A percentile compares a stretch with the other conserved stretches of the same genome.
Evolutionary conservation across 2,888 invertebrate species (phyloP).

Genomic region (Brachylomia viminalis): DNA sequence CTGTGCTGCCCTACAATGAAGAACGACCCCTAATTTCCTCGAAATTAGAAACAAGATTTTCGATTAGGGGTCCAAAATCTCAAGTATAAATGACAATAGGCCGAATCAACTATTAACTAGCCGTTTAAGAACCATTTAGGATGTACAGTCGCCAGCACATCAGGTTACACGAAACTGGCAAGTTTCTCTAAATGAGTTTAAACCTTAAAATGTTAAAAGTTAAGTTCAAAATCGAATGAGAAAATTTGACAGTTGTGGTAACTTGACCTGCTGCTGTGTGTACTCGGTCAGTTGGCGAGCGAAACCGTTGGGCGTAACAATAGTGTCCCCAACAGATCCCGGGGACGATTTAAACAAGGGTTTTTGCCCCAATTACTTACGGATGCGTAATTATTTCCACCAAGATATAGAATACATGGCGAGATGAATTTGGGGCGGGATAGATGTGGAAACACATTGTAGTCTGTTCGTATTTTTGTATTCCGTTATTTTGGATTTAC

Average conservation of each 20-base stretch:
- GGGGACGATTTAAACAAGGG: slow-evolving; percentile 86
- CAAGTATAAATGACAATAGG: slow-evolving; percentile 76
- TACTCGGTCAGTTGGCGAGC: slow-evolving; percentile 83
- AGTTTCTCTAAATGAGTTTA: no score
- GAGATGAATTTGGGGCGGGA: slow-evolving; percentile 22
- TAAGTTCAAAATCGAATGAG: no score
- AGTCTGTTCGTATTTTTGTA: background rate
- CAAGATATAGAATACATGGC: slow-evolving; percentile 71
- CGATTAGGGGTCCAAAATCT: slow-evolving; percentile 58
- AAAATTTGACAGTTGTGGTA: no score
- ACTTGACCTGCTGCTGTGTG: no score
- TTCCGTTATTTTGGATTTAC: background rate
- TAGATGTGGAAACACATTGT: slow-evolving; percentile 2
- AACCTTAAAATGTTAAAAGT: no score
- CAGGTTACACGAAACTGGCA: no score
- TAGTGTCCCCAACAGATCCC: slow-evolving; percentile 86
- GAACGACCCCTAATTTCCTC: slow-evolving; percentile 39
- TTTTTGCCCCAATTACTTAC: slow-evolving; percentile 86
- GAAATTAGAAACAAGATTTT: slow-evolving; percentile 35
- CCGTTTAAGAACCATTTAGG: slow-evolving; percentile 82
- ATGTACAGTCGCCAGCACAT: no score
- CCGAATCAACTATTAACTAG: slow-evolving; percentile 81
- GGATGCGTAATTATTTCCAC: slow-evolving; percentile 87
- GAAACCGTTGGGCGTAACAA: slow-evolving; percentile 77
- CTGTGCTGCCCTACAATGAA: no score